Conservation (phyloP, 2,888 invertebrate genomes). For the Aquatica leii region DNA sequence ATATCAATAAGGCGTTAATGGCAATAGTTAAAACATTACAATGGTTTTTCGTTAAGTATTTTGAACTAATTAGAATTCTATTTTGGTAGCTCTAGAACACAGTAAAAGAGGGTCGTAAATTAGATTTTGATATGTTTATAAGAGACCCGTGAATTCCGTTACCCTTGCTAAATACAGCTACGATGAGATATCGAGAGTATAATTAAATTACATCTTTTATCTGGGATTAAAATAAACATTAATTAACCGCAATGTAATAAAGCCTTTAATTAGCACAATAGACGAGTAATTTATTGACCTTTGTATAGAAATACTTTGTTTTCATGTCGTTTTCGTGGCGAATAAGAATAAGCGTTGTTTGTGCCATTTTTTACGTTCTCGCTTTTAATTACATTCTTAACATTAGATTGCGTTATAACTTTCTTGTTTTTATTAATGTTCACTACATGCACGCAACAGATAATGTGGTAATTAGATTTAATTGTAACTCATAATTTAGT, state of each 20-base stretch:
- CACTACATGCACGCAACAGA: no score
- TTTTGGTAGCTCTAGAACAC: constrained; percentile 20
- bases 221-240: constrained; percentile 36
- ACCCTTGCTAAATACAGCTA: constrained; percentile 30
- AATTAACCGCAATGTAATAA: constrained; percentile 30
- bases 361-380: background rate
- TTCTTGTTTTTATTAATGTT: constrained; percentile 6
- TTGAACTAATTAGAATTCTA: constrained; percentile 34
- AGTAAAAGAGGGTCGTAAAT: constrained; percentile 33
- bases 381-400: background rate
- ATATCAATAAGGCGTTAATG: constrained; percentile 26
- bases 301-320: constrained; percentile 24
- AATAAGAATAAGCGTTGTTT: constrained; percentile 12
- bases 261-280: constrained; percentile 33
- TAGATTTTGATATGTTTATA: constrained; percentile 38
- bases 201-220: constrained; percentile 37
- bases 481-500: no score
- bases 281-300: constrained; percentile 25
- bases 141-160: constrained; percentile 34
- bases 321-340: constrained; percentile 12
- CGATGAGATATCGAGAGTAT: constrained; percentile 33
- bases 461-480: no score
- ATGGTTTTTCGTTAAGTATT: constrained; percentile 21
- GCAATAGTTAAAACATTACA: constrained; percentile 27
- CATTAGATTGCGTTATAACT: background rate